Evolutionary conservation across 2,797 vertebrate species (phyloP), one percentile per base, ranked within the genome.

Genomic region (Zalophus californianus): DNA sequence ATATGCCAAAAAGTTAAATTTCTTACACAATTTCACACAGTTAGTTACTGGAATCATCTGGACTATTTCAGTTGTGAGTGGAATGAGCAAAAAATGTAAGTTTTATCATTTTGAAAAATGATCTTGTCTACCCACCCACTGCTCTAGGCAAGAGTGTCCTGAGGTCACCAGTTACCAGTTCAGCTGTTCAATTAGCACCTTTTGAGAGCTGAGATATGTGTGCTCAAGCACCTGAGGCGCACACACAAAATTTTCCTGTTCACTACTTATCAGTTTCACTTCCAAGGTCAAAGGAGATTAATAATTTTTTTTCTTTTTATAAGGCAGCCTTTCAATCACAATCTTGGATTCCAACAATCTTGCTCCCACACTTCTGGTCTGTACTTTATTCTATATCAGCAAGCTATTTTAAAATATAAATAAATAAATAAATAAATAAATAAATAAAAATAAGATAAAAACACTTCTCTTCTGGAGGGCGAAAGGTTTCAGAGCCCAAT

Each of bases 11-110:
- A 64, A 54, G 32, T 86, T 78, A 70, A 75, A 92, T 96, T 90
- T 92, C 38, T 77, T 54, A 60, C 44, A 20, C 21, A 75, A 11
- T 90, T 72, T 84, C 73, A 90, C 56, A 88, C 29, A 44, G 1
- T 50, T 70, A 68, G 48, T 54, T 86, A 60, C 66, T 73, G 60
- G 62, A 70, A 85, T 72, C 73, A 62, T 68, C 68, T 85, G 6
- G 48, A 35, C 70, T 86, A 58, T 62, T 79, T 91, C 94, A 70
- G 0, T 27, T 60, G 58, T 90, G 41, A 90, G 78, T 48, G 0
- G 72, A 85, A 88, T 66, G 14, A 87, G 62, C 60, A 96, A 52
- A 92, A 95, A 89, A 75, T 90, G 73, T 13, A 95, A 44, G 32
- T 58, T 23, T 23, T 48, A 75, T 75, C 9, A 56, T 75, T 89